Evolutionary conservation across 1,140 invertebrate genomes (phyloP), one percentile per base, ranked within the genome.

Genomic region (Brevipalpus yothersi): DNA sequence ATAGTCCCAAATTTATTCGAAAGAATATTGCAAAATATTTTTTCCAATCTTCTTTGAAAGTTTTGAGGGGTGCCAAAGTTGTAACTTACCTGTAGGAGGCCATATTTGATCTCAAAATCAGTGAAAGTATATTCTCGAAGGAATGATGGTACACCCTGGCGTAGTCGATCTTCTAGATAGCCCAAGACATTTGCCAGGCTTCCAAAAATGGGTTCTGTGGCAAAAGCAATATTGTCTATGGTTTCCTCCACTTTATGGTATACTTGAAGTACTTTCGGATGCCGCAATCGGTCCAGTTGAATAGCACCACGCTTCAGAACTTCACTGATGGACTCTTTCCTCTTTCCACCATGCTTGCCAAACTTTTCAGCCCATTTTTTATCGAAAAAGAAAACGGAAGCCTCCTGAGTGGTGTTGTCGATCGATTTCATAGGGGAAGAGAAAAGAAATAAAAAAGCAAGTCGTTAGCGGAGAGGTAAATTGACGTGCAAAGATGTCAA

Each of bases 361-460:
- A 95, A 73, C 70, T 94, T 94, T 67, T 95, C 90, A 0, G 87
- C 88, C 17, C 82, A 80, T 61, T 84, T 80, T 69, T 95, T 95
- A 69, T 96, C 91, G 70, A 94, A 95, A 41, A 94, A 75, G 73
- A 95, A 94, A 61, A 95, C 82, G 0, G 90, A 93, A 55, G 84
- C 88, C 72, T 92, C 89, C 91, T 96, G 76, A 31, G 31, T 31
- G 31, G 31, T 31, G 31, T 3, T 31, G 31, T 31, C 31, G 31
- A 31, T 31, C 31, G 5, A 31, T 31, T 31, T 31, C 31, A 31
- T 31, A 31, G 31, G 31, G 31, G 5, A 31, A 31, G 5, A 31
- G 31, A 31, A 5, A 31, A 31, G 31, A 31, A 31, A 31, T 31
- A 31, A 31, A 5, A 31, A 31, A 31, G 31, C 31, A 31, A 31